Conservation (phyloP, 2,113 vertebrate species). For the Pitta sordida region DNA sequence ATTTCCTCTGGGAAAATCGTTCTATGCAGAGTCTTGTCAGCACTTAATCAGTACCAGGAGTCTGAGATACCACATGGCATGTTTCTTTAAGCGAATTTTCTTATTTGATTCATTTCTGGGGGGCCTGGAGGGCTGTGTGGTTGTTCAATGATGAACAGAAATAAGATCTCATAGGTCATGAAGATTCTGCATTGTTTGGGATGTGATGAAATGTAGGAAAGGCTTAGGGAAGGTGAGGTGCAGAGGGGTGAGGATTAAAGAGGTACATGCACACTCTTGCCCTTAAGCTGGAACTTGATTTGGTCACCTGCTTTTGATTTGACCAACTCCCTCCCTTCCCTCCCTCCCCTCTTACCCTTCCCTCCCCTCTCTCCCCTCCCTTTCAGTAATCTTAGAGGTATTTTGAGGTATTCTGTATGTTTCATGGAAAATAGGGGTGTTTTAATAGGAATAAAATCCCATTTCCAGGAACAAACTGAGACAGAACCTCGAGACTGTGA, state of each 20-base stretch:
- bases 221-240: neutral
- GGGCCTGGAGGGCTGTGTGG: neutral
- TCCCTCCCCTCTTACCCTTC: too few species aligned
- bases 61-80: neutral
- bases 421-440: neutral
- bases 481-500: neutral
- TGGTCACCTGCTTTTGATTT: neutral
- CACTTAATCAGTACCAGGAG: neutral
- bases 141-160: neutral
- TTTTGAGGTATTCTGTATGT: neutral
- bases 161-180: neutral
- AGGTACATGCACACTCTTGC: neutral
- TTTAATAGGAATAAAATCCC: neutral
- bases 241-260: neutral
- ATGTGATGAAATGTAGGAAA: neutral
- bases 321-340: neutral
- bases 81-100: neutral
- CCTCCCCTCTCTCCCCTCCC: too few species aligned
- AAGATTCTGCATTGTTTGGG: neutral
- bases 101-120: neutral
- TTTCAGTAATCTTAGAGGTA: neutral
- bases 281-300: neutral
- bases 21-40: neutral
- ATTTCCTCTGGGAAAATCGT: neutral
- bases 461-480: neutral